A percentile compares a stretch with the other conserved stretches of the same genome.
Conservation (phyloP, 2,888 invertebrate species). For the Branchellion lobata region DNA sequence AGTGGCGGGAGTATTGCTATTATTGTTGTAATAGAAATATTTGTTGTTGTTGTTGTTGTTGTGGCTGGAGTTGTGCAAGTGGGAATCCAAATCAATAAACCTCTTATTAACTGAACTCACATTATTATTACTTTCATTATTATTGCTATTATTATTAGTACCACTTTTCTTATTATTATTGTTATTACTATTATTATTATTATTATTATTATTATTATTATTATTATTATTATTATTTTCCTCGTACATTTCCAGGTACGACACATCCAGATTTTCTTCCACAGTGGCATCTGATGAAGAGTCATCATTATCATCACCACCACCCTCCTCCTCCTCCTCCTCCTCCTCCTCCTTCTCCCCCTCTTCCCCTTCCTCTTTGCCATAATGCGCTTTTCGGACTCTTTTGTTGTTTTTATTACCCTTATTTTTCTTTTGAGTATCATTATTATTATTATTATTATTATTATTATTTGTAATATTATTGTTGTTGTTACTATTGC, state of each 20-base stretch:
- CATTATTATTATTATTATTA: not conserved
- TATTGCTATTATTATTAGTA: too few species aligned
- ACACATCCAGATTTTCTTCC: conserved; percentile 30
- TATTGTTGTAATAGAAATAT: not conserved
- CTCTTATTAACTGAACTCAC: not conserved
- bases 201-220: not conserved
- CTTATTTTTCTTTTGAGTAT: not conserved
- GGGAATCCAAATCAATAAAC: not conserved
- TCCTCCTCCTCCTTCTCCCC: not conserved
- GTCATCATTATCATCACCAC: conserved; percentile 12
- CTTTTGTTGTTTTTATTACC: not conserved
- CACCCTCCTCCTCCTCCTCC: not conserved
- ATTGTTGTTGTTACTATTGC: not conserved
- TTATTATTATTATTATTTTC: not conserved
- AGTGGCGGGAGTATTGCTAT: not conserved
- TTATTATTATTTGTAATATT: not conserved
- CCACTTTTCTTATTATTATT: too few species aligned
- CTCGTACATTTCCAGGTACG: not conserved
- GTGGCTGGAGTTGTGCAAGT: not conserved
- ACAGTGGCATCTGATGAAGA: conserved; percentile 39
- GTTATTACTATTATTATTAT: not conserved
- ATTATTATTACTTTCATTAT: not conserved
- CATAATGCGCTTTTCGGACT: not conserved
- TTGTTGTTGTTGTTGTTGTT: not conserved
- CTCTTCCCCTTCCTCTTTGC: not conserved